Conservation (phyloP, 2,113 vertebrate species). For the Cacatua alba region DNA sequence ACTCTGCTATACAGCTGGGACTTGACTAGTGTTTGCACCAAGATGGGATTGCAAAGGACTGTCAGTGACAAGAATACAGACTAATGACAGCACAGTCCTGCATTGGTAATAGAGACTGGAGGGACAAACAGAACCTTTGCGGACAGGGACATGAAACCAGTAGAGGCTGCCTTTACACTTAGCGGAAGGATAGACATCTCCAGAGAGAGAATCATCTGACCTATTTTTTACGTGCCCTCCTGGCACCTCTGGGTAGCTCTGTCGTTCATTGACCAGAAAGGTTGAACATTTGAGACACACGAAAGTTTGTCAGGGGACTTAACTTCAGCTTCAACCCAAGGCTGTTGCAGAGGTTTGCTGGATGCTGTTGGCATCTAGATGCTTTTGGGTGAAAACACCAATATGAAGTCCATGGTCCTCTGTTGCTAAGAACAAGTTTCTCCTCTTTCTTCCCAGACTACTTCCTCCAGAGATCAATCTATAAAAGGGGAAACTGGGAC, state of each 20-base stretch:
- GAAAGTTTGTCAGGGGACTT: background rate
- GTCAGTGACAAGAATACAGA: background rate
- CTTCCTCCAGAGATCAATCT: background rate
- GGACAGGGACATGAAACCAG: background rate
- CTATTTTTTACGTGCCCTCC: background rate
- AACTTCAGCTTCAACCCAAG: background rate
- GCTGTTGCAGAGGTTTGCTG: background rate
- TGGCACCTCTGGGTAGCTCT: background rate
- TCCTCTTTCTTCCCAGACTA: background rate
- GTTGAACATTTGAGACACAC: background rate
- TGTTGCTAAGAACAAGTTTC: background rate
- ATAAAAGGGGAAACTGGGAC: background rate
- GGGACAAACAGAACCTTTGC: background rate
- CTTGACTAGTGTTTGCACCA: background rate
- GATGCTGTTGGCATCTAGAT: background rate
- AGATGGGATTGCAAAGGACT: background rate
- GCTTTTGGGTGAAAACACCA: background rate
- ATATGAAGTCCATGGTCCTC: background rate
- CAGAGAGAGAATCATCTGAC: background rate
- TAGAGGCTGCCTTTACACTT: background rate
- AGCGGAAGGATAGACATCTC: background rate
- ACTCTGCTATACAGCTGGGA: background rate
- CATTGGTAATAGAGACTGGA: background rate
- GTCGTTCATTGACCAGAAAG: background rate
- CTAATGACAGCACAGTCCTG: background rate